Evolutionary conservation across 2,888 invertebrate genomes (phyloP).

Genomic region (Drosophila differens): DNA sequence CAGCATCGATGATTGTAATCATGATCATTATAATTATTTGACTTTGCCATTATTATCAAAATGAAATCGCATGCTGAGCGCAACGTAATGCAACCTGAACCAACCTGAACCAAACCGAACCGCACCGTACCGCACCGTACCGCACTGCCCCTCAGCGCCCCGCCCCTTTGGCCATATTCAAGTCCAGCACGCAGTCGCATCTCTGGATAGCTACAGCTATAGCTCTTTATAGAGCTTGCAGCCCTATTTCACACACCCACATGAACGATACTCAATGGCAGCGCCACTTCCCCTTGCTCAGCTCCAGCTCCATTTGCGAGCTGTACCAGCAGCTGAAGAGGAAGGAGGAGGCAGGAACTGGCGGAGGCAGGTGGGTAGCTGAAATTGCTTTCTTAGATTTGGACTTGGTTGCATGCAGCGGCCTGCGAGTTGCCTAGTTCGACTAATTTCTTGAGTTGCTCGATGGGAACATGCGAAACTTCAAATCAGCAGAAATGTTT

Average conservation of each 20-base stretch:
- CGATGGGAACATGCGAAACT: conserved; percentile 19
- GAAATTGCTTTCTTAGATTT: conserved; percentile 63
- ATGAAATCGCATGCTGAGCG: conserved; percentile 76
- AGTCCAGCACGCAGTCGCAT: conserved; percentile 46
- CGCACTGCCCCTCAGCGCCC: background rate
- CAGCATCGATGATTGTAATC: conserved; percentile 76
- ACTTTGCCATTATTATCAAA: conserved; percentile 81
- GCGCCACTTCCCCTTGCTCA: conserved; percentile 42
- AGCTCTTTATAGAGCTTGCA: conserved; percentile 15
- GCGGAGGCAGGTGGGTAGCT: conserved; percentile 14
- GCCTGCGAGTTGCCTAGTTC: conserved; percentile 5
- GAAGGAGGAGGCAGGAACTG: background rate
- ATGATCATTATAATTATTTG: conserved; percentile 82
- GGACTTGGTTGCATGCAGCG: conserved; percentile 26
- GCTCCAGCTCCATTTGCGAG: background rate
- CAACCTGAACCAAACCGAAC: conserved; percentile 1
- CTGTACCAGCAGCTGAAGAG: background rate
- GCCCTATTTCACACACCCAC: conserved; percentile 79
- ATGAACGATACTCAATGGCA: conserved; percentile 25
- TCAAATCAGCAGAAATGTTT: background rate
- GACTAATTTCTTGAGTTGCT: conserved; percentile 23
- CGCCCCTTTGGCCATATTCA: conserved; percentile 13
- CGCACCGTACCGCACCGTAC: background rate
- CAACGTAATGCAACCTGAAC: conserved; percentile 31
- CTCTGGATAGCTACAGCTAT: background rate